These are phyloP conservation scores for Portevinia maculata DNA, from an alignment of 2,888 invertebrate species.

Conservation along the genomic window DNA sequence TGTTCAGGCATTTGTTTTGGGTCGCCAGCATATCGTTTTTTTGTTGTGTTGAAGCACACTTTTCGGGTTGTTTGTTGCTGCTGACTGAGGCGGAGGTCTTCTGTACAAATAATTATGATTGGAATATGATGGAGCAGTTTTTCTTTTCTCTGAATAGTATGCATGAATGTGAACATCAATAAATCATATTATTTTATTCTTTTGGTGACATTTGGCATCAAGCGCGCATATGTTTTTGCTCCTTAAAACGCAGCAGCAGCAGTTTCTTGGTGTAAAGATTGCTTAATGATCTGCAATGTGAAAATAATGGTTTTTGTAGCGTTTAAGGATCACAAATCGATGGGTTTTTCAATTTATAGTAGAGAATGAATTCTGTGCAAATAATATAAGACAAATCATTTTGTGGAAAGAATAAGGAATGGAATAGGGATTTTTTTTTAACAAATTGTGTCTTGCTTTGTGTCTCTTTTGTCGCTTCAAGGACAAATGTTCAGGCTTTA, in stretches of 20 bases:
- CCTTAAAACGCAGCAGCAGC: constrained; percentile 4
- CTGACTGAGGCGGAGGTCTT: constrained; percentile 31
- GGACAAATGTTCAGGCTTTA: too few relatives aligned
- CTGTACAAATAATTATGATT: constrained; percentile 61
- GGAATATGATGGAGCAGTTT: constrained; percentile 66
- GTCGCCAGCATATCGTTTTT: constrained; percentile 64
- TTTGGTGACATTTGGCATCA: constrained; percentile 68
- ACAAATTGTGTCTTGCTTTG: not conserved
- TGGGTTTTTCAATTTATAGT: constrained; percentile 23
- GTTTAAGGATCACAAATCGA: constrained; percentile 58
- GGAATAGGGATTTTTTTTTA: not conserved
- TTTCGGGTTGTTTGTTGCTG: constrained; percentile 53
- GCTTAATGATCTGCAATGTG: constrained; percentile 44
- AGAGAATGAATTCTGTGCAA: not conserved
- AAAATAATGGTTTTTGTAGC: constrained; percentile 47
- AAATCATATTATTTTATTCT: constrained; percentile 60
- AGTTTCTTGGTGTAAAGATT: constrained; percentile 10
- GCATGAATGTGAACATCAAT: constrained; percentile 44
- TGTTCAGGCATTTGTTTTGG: constrained; percentile 60
- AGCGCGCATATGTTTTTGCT: constrained; percentile 57
- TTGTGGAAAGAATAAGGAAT: not conserved
- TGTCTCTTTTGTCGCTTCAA: too few relatives aligned
- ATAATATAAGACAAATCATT: not conserved
- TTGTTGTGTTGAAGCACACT: constrained; percentile 44
- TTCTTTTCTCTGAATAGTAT: constrained; percentile 5